Evolutionary conservation across 2,888 invertebrate species (phyloP).

Genomic region (Heteromyza rotundicornis): DNA sequence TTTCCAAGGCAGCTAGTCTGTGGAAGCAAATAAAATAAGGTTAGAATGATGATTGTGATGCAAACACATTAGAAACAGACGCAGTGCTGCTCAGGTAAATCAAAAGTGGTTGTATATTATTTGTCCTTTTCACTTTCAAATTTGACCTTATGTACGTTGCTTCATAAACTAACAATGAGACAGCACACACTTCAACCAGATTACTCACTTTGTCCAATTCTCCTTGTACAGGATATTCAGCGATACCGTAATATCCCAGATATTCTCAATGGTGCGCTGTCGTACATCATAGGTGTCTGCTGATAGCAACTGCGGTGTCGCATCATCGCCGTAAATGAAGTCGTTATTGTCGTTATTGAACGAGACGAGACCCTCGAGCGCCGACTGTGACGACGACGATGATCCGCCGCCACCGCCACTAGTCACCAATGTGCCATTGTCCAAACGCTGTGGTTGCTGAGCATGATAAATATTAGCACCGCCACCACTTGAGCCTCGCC

Average conservation of each 20-base stretch:
- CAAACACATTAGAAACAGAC: neutral
- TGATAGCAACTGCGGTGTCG: constrained; percentile 53
- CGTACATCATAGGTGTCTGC: constrained; percentile 67
- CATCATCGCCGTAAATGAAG: constrained; percentile 55
- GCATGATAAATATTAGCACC: constrained; percentile 33
- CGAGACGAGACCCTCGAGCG: constrained; percentile 28
- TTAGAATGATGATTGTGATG: too few species aligned
- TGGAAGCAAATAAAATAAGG: too few species aligned
- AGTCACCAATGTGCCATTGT: constrained; percentile 48
- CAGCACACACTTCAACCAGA: too few species aligned
- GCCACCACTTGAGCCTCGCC: constrained; percentile 27
- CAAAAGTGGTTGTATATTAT: too few species aligned
- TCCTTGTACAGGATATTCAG: constrained; percentile 87
- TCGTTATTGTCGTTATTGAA: constrained; percentile 35
- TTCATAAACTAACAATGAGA: too few species aligned
- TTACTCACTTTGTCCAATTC: constrained; percentile 88
- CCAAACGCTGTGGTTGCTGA: constrained; percentile 33
- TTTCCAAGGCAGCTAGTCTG: constrained; percentile 63
- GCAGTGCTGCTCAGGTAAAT: neutral
- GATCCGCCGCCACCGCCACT: constrained; percentile 35
- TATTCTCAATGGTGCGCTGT: constrained; percentile 79
- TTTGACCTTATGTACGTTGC: too few species aligned
- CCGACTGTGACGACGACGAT: constrained; percentile 13
- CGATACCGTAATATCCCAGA: constrained; percentile 89
- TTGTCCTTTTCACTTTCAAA: neutral